Base-by-base conservation (phyloP, 2,113 vertebrate genomes). In the Aix galericulata region DNA sequence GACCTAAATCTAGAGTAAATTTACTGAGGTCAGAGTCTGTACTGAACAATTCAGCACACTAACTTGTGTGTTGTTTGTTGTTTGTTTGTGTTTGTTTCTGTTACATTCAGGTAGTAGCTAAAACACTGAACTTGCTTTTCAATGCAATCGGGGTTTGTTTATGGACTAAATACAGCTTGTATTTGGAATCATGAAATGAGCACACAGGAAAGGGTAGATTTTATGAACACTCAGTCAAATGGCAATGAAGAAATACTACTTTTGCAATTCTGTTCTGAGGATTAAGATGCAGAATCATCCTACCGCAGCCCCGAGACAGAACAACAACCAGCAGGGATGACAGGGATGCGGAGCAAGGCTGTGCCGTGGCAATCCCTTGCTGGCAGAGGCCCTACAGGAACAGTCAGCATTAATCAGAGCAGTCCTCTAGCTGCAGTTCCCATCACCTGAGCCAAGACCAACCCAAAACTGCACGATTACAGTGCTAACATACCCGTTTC, bases 301-400 rank as follows among this genome's bases (percentile, higher is more conserved):
- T 44, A 12, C 0, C 58, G 25, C 56, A 92, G 40, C 60, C n/a
- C 34, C 86, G 53, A 77, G 11, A 2, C 12, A 64, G 32, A 66
- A 50, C 8, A 77, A 40, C 5, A 64, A 53, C 5, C 29, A 48
- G 26, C 0, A 13, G 71, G 38, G 50, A 73, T 53, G 58, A 64
- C 12, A 44, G 26, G n/a, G 63, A 46, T 15, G 59, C 0, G 0
- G 0, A 32, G 9, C 50, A 76, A 80, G 50, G 44, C 67, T 66
- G 11, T 34, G 36, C 29, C 14, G 8, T 17, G 23, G 6, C 6
- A 2, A 73, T 38, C 34, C 32, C 56, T 13, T 55, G 29, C 32
- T 69, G 46, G 31, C 55, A 34, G 38, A n/a, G 73, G 23, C 2
- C 20, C 9, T 25, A 38, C 1, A 1, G 31, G 52, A 85, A 22